Evolutionary conservation across 2,888 invertebrate species (phyloP), one percentile per base, ranked within the genome.

Genomic region (Cordylochernes scorpioides): DNA sequence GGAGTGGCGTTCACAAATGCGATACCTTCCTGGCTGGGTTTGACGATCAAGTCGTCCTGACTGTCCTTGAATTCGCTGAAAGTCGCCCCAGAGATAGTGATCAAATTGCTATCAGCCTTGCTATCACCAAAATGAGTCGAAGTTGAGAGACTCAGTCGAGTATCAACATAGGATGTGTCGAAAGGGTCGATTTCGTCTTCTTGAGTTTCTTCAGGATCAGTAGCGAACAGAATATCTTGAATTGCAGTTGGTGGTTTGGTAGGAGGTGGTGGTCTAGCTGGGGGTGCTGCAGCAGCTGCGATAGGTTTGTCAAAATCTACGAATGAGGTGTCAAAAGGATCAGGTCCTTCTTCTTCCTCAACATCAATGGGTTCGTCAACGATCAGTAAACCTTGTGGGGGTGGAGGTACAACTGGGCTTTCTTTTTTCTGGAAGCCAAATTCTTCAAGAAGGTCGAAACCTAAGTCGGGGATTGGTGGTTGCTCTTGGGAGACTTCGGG

Each of bases 301-400:
- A 31, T 29, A 19, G 30, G 27, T 14, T 24, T 31, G 32, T 39
- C 38, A 22, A n/a, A n/a, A n/a, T n/a, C n/a, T 21, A 39, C 42
- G 29, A 37, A 38, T 18, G 39, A 36, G 10, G 42, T 42, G 29
- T 42, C 42, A 35, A 42, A 42, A 14, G 42, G 42, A 31, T 42
- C 42, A 8, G 10, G 17, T 12, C 21, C 32, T 17, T 38, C 39
- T 26, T 38, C 38, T 33, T 36, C 37, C 25, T 37, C 33, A 19
- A 38, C 37, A 25, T 40, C 42, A 17, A 39, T 38, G 13, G 31
- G 27, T 8, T 31, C 22, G 13, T 38, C 35, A 16, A 27, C 31
- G 26, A 39, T 40, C 15, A 45, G 35, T 24, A 42, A 38, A 36
- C 41, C 37, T 25, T 25, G 10, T 15, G 29, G 12, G 22, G 16